phyloP scores from a whole-genome alignment of 2,888 invertebrate species.

The Drosophila sordidula region DNA sequence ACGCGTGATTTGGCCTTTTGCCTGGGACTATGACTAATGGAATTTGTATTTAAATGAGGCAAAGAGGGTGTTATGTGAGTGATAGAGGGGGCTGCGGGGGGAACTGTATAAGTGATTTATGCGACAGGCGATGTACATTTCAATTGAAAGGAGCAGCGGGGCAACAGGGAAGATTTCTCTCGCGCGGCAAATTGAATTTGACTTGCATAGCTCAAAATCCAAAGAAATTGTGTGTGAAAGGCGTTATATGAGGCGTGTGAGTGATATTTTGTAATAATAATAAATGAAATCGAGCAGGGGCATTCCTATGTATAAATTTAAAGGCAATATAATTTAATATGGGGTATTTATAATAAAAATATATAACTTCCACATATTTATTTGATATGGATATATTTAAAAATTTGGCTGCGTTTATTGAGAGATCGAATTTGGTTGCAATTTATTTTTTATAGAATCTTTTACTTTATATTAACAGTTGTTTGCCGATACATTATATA shows the following conservation, averaged over 20 bases:
- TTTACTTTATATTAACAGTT: no score
- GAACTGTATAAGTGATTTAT: constrained; percentile 53
- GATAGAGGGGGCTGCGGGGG: not conserved
- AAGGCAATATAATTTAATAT: not conserved
- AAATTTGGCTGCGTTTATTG: no score
- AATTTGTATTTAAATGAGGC: constrained; percentile 67
- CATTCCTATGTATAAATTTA: constrained; percentile 15
- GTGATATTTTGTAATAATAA: constrained; percentile 31
- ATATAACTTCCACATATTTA: not conserved
- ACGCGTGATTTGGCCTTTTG: constrained; percentile 37
- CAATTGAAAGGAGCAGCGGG: constrained; percentile 10
- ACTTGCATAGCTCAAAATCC: constrained; percentile 38
- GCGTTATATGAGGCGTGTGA: constrained; percentile 37
- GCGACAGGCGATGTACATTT: constrained; percentile 35
- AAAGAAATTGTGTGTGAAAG: constrained; percentile 2
- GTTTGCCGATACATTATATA: no score
- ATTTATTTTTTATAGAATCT: no score
- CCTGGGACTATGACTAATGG: constrained; percentile 62
- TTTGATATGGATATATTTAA: no score
- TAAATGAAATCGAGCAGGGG: constrained; percentile 3
- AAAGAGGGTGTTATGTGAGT: not conserved
- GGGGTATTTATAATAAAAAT: not conserved
- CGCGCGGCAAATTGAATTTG: constrained; percentile 51
- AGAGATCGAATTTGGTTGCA: no score
- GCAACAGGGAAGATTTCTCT: constrained; percentile 12